Conservation (phyloP, 2,797 vertebrate genomes). For the Bovichtus diacanthus region DNA sequence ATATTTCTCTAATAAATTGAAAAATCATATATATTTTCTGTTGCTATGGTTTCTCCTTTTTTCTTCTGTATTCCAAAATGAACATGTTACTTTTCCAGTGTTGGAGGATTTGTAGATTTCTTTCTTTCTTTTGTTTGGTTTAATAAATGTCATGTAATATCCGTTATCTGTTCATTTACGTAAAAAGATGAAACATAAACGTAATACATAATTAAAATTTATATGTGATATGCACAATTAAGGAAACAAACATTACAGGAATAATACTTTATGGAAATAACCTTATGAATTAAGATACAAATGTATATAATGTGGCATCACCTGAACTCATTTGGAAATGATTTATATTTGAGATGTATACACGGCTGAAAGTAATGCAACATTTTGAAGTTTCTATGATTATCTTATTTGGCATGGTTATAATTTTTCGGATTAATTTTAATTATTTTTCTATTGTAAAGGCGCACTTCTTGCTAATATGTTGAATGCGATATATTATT, state of each 20-base stretch:
- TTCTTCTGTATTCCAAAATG: neutral
- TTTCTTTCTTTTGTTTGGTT: neutral
- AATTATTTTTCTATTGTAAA: neutral
- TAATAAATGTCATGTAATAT: neutral
- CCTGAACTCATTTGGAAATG: neutral
- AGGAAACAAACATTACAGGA: neutral
- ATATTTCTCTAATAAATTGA: neutral
- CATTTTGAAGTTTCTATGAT: neutral
- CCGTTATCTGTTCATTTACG: neutral
- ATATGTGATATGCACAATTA: neutral
- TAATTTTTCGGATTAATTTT: neutral
- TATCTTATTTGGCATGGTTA: neutral
- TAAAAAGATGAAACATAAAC: neutral
- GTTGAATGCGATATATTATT: neutral
- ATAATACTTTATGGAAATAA: neutral
- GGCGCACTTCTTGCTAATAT: neutral
- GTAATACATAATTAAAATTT: neutral
- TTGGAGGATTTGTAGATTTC: neutral
- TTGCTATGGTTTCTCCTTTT: neutral
- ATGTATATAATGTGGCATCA: neutral
- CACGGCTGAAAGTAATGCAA: neutral
- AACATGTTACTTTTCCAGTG: neutral
- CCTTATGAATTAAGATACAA: neutral
- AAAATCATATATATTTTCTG: neutral
- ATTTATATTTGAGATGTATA: neutral